Evolutionary conservation across 2,888 invertebrate genomes (phyloP).

Genomic region (Ametastegia equiseti): DNA sequence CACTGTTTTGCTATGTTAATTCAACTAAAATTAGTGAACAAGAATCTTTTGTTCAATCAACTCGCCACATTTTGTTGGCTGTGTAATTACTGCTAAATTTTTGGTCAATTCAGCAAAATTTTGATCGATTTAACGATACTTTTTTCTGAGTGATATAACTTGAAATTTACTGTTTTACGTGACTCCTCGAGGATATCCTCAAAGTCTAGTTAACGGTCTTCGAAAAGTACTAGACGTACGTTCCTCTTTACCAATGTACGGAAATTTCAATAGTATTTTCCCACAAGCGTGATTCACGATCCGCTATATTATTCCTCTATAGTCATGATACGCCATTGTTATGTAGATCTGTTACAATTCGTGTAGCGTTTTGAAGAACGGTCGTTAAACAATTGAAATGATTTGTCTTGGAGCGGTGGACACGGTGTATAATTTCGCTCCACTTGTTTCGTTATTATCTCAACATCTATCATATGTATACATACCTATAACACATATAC

Average conservation of each 20-base stretch:
- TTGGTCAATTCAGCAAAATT: too few relatives aligned
- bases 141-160: conserved; percentile 61
- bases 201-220: conserved; percentile 72
- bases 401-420: conserved; percentile 6
- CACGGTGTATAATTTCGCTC: conserved; percentile 23
- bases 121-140: conserved; percentile 4
- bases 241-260: conserved; percentile 51
- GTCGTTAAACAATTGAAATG: conserved; percentile 27
- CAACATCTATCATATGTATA: background rate
- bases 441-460: conserved; percentile 24
- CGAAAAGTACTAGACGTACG: background rate
- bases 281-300: conserved; percentile 57
- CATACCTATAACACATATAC: background rate
- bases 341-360: conserved; percentile 4
- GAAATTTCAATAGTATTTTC: conserved; percentile 67
- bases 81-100: too few relatives aligned
- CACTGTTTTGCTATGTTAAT: too few relatives aligned
- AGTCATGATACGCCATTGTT: conserved; percentile 21
- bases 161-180: conserved; percentile 65
- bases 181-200: conserved; percentile 75
- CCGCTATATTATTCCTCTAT: background rate
- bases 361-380: conserved; percentile 12
- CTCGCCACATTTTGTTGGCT: too few relatives aligned
- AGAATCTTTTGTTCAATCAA: too few relatives aligned
- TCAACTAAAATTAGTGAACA: too few relatives aligned